Evolutionary conservation across 2,797 vertebrate genomes (phyloP).

Genomic region (Phalanger gymnotis): DNA sequence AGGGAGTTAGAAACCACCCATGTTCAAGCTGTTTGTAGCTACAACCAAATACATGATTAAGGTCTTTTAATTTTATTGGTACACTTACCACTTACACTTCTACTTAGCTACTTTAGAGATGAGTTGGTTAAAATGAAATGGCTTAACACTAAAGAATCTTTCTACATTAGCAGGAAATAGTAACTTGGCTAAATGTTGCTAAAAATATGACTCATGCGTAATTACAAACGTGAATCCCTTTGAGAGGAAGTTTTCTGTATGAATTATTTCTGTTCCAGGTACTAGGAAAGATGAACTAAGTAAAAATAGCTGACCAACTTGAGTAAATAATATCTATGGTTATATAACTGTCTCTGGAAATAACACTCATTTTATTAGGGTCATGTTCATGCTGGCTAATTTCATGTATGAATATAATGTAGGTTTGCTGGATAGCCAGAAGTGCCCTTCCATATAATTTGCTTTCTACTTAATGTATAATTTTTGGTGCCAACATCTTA

Average conservation of each 20-base stretch:
- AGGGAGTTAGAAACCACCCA: not conserved
- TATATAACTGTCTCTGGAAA: constrained; percentile 13
- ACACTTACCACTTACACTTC: not conserved
- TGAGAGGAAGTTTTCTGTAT: constrained; percentile 38
- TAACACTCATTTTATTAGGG: not conserved
- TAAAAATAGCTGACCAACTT: constrained; percentile 6
- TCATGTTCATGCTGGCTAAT: not conserved
- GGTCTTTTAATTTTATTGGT: not conserved
- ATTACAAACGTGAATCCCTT: constrained; percentile 31
- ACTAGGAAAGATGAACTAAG: constrained; percentile 13
- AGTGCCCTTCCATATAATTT: not conserved
- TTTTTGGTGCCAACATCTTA: not conserved
- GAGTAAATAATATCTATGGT: constrained; percentile 30
- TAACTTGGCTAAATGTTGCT: not conserved
- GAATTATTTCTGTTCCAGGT: constrained; percentile 51
- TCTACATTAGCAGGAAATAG: constrained; percentile 36
- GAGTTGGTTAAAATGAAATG: constrained; percentile 5
- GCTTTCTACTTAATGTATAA: not conserved
- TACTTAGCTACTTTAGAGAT: constrained; percentile 31
- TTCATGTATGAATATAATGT: not conserved
- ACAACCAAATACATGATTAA: not conserved
- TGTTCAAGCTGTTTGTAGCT: not conserved
- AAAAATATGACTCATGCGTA: not conserved
- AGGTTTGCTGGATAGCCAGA: not conserved
- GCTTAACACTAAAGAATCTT: constrained; percentile 9